phyloP scores from a whole-genome alignment of 1,140 invertebrate genomes.

The Drosophila gunungcola region DNA sequence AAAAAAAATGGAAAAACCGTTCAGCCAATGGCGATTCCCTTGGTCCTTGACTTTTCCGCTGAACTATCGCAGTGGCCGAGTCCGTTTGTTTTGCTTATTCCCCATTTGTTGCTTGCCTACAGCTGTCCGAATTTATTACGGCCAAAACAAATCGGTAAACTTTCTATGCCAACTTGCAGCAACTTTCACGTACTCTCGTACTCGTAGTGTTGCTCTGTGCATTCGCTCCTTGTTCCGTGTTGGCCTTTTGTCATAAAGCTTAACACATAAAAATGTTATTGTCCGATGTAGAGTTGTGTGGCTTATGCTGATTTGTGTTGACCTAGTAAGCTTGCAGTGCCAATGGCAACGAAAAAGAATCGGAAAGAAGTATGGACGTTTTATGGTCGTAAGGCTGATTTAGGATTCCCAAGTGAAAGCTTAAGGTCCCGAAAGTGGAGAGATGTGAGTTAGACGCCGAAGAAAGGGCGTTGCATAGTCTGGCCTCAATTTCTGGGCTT shows the following conservation, averaged over 20 bases:
- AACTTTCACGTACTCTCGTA: constrained; percentile 45
- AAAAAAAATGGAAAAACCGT: constrained; percentile 5
- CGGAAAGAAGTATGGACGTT: constrained; percentile 42
- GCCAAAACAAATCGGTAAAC: constrained; percentile 55
- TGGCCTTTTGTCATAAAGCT: constrained; percentile 81
- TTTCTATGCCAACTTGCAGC: constrained; percentile 54
- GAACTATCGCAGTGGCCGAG: constrained; percentile 62
- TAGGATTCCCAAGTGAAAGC: constrained; percentile 41
- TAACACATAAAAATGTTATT: constrained; percentile 83
- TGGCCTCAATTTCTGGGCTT: constrained; percentile 25
- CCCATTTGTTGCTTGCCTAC: constrained; percentile 76
- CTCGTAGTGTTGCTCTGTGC: constrained; percentile 29
- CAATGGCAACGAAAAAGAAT: constrained; percentile 16
- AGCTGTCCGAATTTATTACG: constrained; percentile 77
- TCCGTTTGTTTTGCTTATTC: constrained; percentile 74
- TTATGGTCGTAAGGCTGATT: constrained; percentile 68
- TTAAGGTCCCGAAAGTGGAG: constrained; percentile 24
- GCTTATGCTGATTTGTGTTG: constrained; percentile 81
- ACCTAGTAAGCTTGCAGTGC: constrained; percentile 57
- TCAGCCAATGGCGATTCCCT: constrained; percentile 42
- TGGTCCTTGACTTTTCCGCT: constrained; percentile 56
- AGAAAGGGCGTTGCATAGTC: constrained; percentile 16
- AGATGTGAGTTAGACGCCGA: constrained; percentile 29
- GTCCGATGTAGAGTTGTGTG: constrained; percentile 76
- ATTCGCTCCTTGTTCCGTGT: constrained; percentile 19